These are phyloP conservation scores for Ceratotherium simum DNA, from an alignment of 2,113 vertebrate species.

Conservation along the genomic window DNA sequence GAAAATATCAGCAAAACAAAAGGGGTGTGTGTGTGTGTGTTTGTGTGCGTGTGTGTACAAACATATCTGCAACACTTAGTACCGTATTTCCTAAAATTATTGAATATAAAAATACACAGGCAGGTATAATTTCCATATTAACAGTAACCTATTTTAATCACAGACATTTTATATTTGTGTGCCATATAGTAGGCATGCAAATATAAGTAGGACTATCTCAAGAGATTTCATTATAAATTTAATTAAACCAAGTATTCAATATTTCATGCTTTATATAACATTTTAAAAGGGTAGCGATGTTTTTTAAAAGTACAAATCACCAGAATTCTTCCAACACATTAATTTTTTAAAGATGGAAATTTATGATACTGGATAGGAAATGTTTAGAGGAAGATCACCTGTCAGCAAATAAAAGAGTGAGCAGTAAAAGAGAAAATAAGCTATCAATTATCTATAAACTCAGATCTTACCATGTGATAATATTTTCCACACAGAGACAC, in stretches of 20 bases:
- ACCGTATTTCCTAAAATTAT: neutral
- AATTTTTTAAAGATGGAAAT: neutral
- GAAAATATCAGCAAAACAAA: neutral
- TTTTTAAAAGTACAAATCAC: neutral
- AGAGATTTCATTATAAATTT: constrained; percentile 7
- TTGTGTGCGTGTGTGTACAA: neutral
- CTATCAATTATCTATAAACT: neutral
- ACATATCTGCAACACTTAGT: neutral
- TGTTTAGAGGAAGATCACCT: neutral
- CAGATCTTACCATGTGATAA: neutral
- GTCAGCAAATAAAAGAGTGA: neutral
- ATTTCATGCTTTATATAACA: neutral
- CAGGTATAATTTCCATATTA: neutral
- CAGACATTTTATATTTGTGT: neutral
- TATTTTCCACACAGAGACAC: neutral
- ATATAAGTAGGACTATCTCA: neutral
- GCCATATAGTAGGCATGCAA: neutral
- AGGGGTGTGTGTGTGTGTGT: neutral
- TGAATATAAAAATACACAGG: neutral
- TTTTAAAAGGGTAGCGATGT: neutral
- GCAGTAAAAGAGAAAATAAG: neutral
- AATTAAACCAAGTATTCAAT: neutral
- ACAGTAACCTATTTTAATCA: neutral
- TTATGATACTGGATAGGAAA: neutral
- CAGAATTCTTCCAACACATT: neutral